Percentiles rank a stretch among this genome's conserved stretches.
phyloP scores from a whole-genome alignment of 1,140 invertebrate genomes.

The Aphis craccivora region DNA sequence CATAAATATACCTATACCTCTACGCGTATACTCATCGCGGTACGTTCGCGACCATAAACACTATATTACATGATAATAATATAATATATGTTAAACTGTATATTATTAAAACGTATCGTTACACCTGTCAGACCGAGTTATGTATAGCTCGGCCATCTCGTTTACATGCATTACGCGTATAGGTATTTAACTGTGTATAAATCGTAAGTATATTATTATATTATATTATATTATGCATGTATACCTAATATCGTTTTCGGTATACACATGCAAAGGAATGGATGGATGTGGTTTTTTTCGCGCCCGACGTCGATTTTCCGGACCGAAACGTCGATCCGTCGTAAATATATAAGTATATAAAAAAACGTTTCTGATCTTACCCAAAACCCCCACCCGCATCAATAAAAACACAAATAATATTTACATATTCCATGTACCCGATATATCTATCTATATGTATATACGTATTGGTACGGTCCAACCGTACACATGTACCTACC shows the following conservation, averaged over 20 bases:
- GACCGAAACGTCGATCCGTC: constrained; percentile 14
- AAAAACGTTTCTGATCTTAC: not conserved
- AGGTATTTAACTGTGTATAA: not conserved
- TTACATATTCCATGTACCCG: not conserved
- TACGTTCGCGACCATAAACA: not conserved
- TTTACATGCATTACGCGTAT: not conserved
- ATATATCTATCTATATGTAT: not conserved
- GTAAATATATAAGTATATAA: not conserved
- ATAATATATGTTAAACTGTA: not conserved
- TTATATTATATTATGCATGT: not conserved
- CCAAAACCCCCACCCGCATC: not conserved
- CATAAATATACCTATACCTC: not conserved
- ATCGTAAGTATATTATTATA: not conserved
- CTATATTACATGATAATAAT: not conserved
- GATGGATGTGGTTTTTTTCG: not conserved
- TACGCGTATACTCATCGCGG: too few relatives aligned
- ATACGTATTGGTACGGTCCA: not conserved
- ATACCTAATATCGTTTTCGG: not conserved
- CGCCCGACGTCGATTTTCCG: constrained; percentile 5
- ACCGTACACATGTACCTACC: not conserved
- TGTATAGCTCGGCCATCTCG: not conserved
- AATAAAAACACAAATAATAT: not conserved
- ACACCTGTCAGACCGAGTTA: constrained; percentile 48
- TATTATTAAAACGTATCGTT: constrained; percentile 49
- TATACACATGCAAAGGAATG: not conserved